phyloP scores from a whole-genome alignment of 1,140 invertebrate species.

The Parasteatoda tepidariorum region DNA sequence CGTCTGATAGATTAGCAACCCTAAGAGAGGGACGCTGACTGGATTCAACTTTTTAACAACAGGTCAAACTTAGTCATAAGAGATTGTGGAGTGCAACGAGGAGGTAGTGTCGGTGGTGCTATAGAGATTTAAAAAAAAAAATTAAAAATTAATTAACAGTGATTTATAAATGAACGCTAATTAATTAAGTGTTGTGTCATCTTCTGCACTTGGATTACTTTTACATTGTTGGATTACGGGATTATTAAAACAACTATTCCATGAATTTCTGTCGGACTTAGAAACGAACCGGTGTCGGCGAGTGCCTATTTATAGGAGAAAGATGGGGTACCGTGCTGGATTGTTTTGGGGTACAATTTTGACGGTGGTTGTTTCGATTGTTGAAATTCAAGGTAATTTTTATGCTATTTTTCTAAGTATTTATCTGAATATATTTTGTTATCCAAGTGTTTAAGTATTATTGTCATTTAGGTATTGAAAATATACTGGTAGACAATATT shows the following conservation, averaged over 20 bases:
- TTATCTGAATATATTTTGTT: neutral
- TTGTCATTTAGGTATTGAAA: neutral
- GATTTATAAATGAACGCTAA: neutral
- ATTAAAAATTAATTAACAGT: neutral
- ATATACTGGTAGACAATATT: too few species aligned
- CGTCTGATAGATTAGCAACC: neutral
- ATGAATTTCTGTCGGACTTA: slow-evolving; percentile 33
- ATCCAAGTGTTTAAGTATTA: neutral
- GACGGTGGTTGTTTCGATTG: neutral
- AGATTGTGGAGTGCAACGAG: neutral
- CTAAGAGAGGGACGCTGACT: neutral
- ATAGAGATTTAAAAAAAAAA: neutral
- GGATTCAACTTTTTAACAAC: neutral
- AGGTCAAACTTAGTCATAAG: slow-evolving; percentile 25
- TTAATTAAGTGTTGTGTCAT: slow-evolving; percentile 8
- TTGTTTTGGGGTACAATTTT: slow-evolving; percentile 11
- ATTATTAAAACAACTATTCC: neutral
- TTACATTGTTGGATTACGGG: slow-evolving; percentile 19
- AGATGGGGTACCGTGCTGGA: neutral
- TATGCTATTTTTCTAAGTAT: neutral
- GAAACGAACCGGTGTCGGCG: slow-evolving; percentile 36
- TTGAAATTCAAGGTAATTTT: slow-evolving; percentile 12
- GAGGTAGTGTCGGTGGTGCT: neutral
- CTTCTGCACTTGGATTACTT: slow-evolving; percentile 30
- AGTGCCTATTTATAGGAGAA: slow-evolving; percentile 21